Conservation (phyloP, 2,113 vertebrate species). For the Drymodes brunneopygia region DNA sequence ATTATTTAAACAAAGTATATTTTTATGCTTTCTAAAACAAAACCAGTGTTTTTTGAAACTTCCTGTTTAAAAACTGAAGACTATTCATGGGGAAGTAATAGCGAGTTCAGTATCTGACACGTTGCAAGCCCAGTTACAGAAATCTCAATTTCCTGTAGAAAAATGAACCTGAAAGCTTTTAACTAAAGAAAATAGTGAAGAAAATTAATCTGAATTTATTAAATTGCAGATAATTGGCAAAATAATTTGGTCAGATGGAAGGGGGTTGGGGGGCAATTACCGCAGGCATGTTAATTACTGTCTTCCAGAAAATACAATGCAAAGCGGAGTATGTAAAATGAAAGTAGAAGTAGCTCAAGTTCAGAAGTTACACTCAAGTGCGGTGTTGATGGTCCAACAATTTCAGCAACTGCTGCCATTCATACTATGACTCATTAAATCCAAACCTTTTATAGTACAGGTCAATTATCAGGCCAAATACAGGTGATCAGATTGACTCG, state of each 20-base stretch:
- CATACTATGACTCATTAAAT: neutral
- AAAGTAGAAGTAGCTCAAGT: neutral
- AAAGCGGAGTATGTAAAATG: neutral
- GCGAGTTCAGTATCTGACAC: neutral
- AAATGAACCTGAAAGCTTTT: neutral
- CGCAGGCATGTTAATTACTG: neutral
- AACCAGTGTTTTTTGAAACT: neutral
- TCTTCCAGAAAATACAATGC: neutral
- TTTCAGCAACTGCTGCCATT: neutral
- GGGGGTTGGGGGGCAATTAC: fast-evolving
- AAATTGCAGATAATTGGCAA: neutral
- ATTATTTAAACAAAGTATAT: neutral
- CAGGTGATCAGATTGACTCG: neutral
- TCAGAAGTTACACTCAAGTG: neutral
- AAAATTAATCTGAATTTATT: neutral
- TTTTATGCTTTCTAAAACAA: neutral
- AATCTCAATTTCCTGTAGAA: neutral
- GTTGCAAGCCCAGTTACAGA: neutral
- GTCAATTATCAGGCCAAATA: neutral
- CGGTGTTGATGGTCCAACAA: neutral
- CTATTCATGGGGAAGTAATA: neutral
- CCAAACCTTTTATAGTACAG: neutral
- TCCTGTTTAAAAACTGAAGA: neutral
- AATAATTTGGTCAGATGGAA: neutral
- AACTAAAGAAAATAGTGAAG: neutral